A percentile compares a stretch with the other conserved stretches of the same genome.
Evolutionary conservation across 2,797 vertebrate genomes (phyloP).

Genomic region (Selene dorsalis): DNA sequence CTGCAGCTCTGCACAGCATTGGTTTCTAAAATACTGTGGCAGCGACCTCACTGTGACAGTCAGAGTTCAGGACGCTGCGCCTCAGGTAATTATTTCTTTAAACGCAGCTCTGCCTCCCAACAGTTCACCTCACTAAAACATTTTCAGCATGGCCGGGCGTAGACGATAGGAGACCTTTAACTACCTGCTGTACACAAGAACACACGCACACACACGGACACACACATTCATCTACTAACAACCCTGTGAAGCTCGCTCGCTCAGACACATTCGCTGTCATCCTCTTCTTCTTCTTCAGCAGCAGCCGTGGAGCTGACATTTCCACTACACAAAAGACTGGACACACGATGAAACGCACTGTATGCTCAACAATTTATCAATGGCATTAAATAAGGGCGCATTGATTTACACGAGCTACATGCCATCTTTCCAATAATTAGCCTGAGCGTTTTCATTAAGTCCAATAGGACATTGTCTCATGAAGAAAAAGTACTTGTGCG

Average conservation of each 20-base stretch:
- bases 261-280: conserved; percentile 8
- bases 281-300: conserved; percentile 6
- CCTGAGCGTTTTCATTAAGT: conserved; percentile 59
- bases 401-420: conserved; percentile 60
- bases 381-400: conserved; percentile 55
- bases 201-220: neutral
- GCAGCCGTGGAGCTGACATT: conserved; percentile 63
- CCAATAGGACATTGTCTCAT: conserved; percentile 51
- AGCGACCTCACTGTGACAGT: neutral
- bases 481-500: conserved; percentile 43
- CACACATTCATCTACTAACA: neutral
- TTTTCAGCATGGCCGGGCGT: neutral
- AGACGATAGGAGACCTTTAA: conserved; percentile 13
- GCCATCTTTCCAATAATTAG: conserved; percentile 65
- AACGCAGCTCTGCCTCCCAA: neutral
- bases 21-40: too few species aligned
- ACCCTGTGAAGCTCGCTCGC: neutral
- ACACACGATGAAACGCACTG: conserved; percentile 33
- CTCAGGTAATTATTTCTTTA: too few species aligned
- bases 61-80: too few species aligned
- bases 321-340: conserved; percentile 63
- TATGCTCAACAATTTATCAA: conserved; percentile 51
- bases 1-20: too few species aligned
- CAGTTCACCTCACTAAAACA: neutral
- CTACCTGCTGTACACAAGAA: neutral